Percentiles rank a stretch among this genome's conserved stretches.
Conservation (phyloP, 2,888 invertebrate genomes). For the Pardosa pseudoannulata region DNA sequence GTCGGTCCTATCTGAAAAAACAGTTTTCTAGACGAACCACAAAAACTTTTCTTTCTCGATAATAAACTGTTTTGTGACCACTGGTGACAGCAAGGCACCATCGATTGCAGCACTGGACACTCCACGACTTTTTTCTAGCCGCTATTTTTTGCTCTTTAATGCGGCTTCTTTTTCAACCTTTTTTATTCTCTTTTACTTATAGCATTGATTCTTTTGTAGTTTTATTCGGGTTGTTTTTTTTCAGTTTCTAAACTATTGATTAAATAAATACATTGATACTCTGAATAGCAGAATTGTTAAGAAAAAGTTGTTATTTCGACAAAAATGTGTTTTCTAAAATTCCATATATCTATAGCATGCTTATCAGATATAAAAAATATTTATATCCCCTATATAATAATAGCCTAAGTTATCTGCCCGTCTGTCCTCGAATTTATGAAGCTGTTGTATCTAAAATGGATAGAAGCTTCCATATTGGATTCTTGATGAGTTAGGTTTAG, state of each 20-base stretch:
- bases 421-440: too few relatives aligned
- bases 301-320: not conserved
- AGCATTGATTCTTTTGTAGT: not conserved
- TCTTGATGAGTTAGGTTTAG: too few relatives aligned
- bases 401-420: too few relatives aligned
- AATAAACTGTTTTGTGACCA: conserved; percentile 17
- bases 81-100: conserved; percentile 14
- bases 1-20: not conserved
- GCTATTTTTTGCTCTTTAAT: not conserved
- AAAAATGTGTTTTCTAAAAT: too few relatives aligned
- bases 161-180: not conserved
- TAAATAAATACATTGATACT: not conserved
- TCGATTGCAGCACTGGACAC: conserved; percentile 7
- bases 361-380: too few relatives aligned
- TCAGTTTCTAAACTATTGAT: not conserved
- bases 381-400: too few relatives aligned
- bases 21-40: conserved; percentile 6
- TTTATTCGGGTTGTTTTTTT: not conserved
- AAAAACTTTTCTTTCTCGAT: conserved; percentile 13
- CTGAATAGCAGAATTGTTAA: not conserved
- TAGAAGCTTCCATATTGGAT: too few relatives aligned
- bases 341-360: too few relatives aligned
- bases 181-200: not conserved
- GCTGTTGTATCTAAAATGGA: too few relatives aligned
- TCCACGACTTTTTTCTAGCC: not conserved